Evolutionary conservation across 1,140 invertebrate species (phyloP).

Genomic region (Pinna nobilis): DNA sequence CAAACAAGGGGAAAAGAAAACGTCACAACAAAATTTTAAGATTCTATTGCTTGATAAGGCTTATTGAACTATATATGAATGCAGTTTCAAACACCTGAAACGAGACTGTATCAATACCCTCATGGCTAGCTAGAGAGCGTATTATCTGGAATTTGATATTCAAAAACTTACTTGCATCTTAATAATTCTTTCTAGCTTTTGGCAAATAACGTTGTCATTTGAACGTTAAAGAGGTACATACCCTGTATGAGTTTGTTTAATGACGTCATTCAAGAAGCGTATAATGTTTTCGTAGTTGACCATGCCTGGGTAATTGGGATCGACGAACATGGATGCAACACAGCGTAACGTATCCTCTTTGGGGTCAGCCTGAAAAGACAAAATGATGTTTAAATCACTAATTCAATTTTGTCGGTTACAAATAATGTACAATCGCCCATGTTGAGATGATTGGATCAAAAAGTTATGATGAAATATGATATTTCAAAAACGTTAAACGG

Average conservation of each 20-base stretch:
- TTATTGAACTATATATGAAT: too few relatives aligned
- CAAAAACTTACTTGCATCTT: background rate
- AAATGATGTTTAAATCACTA: background rate
- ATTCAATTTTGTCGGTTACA: background rate
- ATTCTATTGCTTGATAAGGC: too few relatives aligned
- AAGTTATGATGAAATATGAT: too few relatives aligned
- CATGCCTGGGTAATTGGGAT: conserved; percentile 17
- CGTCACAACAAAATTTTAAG: too few relatives aligned
- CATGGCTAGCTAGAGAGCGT: too few relatives aligned
- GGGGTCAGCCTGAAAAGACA: conserved; percentile 11
- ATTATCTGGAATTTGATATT: background rate
- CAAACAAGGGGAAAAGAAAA: too few relatives aligned
- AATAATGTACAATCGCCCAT: too few relatives aligned
- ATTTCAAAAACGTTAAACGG: too few relatives aligned
- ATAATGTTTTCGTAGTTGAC: conserved; percentile 34
- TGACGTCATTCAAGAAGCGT: conserved; percentile 18
- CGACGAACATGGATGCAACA: conserved; percentile 27
- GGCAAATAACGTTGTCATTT: background rate
- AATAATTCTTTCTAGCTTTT: background rate
- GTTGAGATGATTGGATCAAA: too few relatives aligned
- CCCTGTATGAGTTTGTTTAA: conserved; percentile 25
- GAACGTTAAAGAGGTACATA: conserved; percentile 5
- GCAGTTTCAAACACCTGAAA: too few relatives aligned
- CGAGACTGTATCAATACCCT: too few relatives aligned
- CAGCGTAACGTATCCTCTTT: conserved; percentile 7